Conservation (phyloP, 2,888 invertebrate genomes). For the Blastobasis lacticolella region DNA sequence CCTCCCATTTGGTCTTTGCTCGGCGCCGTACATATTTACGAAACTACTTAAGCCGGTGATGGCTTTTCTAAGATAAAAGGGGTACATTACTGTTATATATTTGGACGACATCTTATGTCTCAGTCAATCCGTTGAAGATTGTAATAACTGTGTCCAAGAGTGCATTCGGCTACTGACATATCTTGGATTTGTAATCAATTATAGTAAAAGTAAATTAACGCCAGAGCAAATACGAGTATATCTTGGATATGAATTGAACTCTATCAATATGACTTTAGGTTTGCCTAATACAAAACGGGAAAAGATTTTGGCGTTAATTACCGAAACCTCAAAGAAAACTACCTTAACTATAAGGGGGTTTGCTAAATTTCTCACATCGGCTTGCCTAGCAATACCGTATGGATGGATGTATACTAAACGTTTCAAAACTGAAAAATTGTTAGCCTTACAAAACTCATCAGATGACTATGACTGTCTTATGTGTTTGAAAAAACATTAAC, state of each 20-base stretch:
- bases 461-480: neutral
- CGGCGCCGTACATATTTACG: constrained; percentile 11
- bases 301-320: too few relatives aligned
- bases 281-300: too few relatives aligned
- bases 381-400: too few relatives aligned
- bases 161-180: too few relatives aligned
- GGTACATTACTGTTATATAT: constrained; percentile 3
- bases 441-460: too few relatives aligned
- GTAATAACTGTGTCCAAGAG: neutral
- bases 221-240: constrained; percentile 1
- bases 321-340: too few relatives aligned
- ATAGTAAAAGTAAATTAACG: too few relatives aligned
- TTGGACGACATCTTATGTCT: constrained; percentile 10
- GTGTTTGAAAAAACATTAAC: neutral
- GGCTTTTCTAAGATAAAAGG: constrained; percentile 5
- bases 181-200: too few relatives aligned
- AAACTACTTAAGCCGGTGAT: constrained; percentile 10
- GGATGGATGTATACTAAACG: too few relatives aligned
- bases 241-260: constrained; percentile 4
- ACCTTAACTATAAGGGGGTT: too few relatives aligned
- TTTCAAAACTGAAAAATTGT: too few relatives aligned
- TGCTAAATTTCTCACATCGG: too few relatives aligned
- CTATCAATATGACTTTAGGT: neutral
- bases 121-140: constrained; percentile 1
- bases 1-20: constrained; percentile 8